Conservation (phyloP, 2,888 invertebrate species). For the Ormyrus pomaceus region DNA sequence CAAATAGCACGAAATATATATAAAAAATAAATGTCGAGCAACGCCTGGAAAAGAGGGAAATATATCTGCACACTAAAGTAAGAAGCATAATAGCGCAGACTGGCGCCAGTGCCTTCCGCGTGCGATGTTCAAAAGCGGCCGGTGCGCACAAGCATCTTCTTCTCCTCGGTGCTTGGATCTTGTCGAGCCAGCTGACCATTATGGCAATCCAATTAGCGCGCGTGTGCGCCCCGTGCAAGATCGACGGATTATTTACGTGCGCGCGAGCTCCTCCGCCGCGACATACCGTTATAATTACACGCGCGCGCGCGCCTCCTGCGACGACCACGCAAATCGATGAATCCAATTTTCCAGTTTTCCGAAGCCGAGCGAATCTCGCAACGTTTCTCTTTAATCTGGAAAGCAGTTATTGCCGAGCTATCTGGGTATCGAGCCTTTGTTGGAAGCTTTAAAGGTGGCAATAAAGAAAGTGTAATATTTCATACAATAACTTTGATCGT, state of each 20-base stretch:
- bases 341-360: constrained; percentile 27
- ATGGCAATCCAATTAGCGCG: constrained; percentile 46
- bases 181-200: constrained; percentile 43
- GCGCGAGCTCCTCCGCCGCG: background rate
- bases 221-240: constrained; percentile 10
- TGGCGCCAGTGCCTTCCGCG: background rate
- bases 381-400: too few relatives aligned
- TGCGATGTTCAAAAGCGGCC: background rate
- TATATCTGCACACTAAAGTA: background rate
- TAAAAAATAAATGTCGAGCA: too few relatives aligned
- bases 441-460: too few relatives aligned
- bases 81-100: constrained; percentile 15
- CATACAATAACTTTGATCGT: too few relatives aligned
- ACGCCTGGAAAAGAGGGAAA: too few relatives aligned
- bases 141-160: background rate
- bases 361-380: background rate
- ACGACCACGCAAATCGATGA: constrained; percentile 23
- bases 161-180: constrained; percentile 11
- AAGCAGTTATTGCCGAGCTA: too few relatives aligned
- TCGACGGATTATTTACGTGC: background rate
- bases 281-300: constrained; percentile 16
- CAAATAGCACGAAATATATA: too few relatives aligned
- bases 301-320: background rate
- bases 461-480: too few relatives aligned
- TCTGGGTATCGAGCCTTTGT: too few relatives aligned